Evolutionary conservation across 2,113 vertebrate genomes (phyloP), one percentile per base, ranked within the genome.

Genomic region (Xiphorhynchus elegans): DNA sequence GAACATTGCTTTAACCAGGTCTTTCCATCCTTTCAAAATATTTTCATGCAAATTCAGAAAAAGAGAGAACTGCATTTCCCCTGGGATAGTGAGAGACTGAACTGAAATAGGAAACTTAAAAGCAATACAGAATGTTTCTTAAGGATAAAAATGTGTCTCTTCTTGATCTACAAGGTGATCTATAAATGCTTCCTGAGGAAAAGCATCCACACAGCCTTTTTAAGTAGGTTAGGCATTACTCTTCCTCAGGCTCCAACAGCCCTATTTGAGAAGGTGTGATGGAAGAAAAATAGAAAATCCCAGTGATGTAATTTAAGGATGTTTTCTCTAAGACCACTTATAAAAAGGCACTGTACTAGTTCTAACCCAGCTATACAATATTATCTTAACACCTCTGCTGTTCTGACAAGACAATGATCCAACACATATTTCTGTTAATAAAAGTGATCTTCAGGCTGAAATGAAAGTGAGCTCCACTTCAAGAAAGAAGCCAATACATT

Each of bases 1-100:
- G 55, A 96, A 90, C n/a, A 10, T 12, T 93, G 79, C 73, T 68
- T 84, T 90, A 83, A 90, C 70, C 5, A 6, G 67, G 47, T 63
- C 87, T 86, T 81, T 80, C 67, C 55, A 80, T 42, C 29, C 78
- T 91, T 88, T 93, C 87, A 85, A 85, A 93, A 93, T 93, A 96
- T 91, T 87, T 96, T 83, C 55, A 86, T 83, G 72, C 64, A 88
- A 83, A 91, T 92, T 93, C 78, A 93, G 72, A 86, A 46, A 13
- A 13, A 91, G 59, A 91, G 64, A 91, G n/a, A 46, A 53, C 26
- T 83, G 33, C 42, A 74, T 74, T 95, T 94, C 91, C 67, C 85
- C 44, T 59, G 44, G 87, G 81, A 88, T 67, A 85, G 20, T 17
- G 69, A 69, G 87, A 87, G 77, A 39, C 81, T 77, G 78, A 42